Conservation (phyloP, 2,797 vertebrate species). For the Chrosomus eos region DNA sequence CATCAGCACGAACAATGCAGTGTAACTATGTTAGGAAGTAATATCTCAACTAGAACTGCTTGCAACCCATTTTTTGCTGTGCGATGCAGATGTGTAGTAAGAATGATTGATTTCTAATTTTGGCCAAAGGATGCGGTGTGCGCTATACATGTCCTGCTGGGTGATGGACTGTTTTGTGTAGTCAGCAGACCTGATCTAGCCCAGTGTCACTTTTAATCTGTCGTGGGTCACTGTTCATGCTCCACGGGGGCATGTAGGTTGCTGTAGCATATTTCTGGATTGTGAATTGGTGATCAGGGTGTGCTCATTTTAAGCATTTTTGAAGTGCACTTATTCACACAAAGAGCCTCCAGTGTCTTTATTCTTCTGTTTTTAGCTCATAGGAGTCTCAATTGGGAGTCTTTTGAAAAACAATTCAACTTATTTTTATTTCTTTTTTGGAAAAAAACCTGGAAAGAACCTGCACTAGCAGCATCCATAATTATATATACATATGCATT, state of each 20-base stretch:
- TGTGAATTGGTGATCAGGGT: conserved; percentile 4
- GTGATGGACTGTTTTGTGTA: conserved; percentile 73
- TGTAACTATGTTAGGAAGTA: conserved; percentile 16
- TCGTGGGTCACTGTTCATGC: conserved; percentile 65
- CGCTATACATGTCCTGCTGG: conserved; percentile 27
- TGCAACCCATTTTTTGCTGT: conserved; percentile 32
- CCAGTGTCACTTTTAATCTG: conserved; percentile 78
- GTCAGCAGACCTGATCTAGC: conserved; percentile 79
- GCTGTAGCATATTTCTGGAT: conserved; percentile 30
- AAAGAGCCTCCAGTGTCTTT: neutral
- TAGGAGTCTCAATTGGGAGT: conserved; percentile 12
- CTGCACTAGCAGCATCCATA: too few relatives aligned
- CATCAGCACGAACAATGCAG: conserved; percentile 50
- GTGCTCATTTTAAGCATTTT: conserved; percentile 6
- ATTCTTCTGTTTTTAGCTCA: neutral
- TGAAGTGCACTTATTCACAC: conserved; percentile 19
- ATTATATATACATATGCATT: too few relatives aligned
- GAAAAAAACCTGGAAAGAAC: too few relatives aligned
- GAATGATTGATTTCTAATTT: conserved; percentile 63
- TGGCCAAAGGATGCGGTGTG: conserved; percentile 42
- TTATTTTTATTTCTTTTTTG: too few relatives aligned
- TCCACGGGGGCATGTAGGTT: conserved; percentile 31
- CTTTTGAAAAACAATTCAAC: neutral
- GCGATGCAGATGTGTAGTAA: conserved; percentile 35
- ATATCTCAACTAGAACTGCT: conserved; percentile 20